Evolutionary conservation across 2,888 invertebrate species (phyloP), one percentile per base, ranked within the genome.

Genomic region (Nephrotoma appendiculata): DNA sequence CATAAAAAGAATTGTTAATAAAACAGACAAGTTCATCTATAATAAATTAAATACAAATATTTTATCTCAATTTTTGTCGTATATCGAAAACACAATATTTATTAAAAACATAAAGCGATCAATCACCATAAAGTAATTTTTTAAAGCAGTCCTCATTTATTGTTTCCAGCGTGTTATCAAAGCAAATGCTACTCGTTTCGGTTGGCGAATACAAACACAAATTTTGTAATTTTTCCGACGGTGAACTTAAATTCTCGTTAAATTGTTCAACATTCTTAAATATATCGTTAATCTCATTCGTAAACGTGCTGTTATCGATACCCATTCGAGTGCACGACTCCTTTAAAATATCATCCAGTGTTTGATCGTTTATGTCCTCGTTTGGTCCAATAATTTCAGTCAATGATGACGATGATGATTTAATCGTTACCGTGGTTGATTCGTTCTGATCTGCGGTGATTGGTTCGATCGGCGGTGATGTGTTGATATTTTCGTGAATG

Each of bases 221-320:
- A 88, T 94, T 94, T 90, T 94, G 93, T 88, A 95, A 92, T 88
- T 94, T 94, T 89, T 94, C 93, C 44, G 95, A 94, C 9, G 96
- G 94, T 2, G 95, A 95, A 87, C 94, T 94, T 15, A 93, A 90
- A 90, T 92, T 93, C 88, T 93, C 93, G 84, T 93, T 91, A 87
- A 92, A 90, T 89, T 91, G 92, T 88, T 91, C 92, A 90, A 92
- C 91, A 88, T 91, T 52, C 87, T 87, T 87, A 88, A 88, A 86
- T 88, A 87, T 85, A 87, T 86, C n/a, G 41, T 48, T 45, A 0
- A 86, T 57, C 11, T 41, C 85, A 6, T 85, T 44, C 41, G 86
- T 41, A 86, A 86, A 41, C 86, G 86, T 87, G 87, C 86, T 86
- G 86, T 88, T 87, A 41, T 87, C 87, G 87, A 91, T 91, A 43